These are phyloP conservation scores for Brachionus plicatilis DNA, from an alignment of 1,140 invertebrate species.

Conservation along the genomic window DNA sequence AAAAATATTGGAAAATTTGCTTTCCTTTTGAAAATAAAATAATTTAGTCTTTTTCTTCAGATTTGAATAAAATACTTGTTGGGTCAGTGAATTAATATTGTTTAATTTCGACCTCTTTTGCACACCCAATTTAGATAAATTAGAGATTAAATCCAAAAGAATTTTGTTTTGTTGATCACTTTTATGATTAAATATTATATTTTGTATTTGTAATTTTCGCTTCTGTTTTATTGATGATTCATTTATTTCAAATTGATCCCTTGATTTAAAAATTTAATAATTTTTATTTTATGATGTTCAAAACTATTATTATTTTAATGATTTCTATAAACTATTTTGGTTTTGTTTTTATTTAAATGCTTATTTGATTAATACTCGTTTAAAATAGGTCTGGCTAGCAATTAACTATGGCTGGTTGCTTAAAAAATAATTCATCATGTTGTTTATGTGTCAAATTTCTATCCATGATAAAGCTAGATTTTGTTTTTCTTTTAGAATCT, in stretches of 20 bases:
- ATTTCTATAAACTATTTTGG: neutral
- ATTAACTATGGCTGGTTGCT: neutral
- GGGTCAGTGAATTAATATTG: neutral
- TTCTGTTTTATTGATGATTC: neutral
- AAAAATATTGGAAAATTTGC: neutral
- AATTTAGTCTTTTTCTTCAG: neutral
- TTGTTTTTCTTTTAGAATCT: neutral
- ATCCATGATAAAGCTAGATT: neutral
- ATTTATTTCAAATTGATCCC: neutral
- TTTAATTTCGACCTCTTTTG: neutral
- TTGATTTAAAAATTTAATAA: neutral
- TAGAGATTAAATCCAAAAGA: neutral
- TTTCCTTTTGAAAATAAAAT: neutral
- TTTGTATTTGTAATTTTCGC: neutral
- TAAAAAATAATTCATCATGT: neutral
- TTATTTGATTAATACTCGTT: neutral
- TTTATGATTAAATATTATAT: neutral
- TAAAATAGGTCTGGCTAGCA: neutral
- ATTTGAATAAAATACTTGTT: neutral
- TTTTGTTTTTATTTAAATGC: neutral
- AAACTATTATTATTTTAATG: too few species aligned
- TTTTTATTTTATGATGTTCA: too few species aligned
- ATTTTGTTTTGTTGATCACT: neutral
- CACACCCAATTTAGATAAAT: neutral
- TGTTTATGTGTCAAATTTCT: neutral